Evolutionary conservation across 2,113 vertebrate genomes (phyloP).

Genomic region (Salvelinus alpinus): DNA sequence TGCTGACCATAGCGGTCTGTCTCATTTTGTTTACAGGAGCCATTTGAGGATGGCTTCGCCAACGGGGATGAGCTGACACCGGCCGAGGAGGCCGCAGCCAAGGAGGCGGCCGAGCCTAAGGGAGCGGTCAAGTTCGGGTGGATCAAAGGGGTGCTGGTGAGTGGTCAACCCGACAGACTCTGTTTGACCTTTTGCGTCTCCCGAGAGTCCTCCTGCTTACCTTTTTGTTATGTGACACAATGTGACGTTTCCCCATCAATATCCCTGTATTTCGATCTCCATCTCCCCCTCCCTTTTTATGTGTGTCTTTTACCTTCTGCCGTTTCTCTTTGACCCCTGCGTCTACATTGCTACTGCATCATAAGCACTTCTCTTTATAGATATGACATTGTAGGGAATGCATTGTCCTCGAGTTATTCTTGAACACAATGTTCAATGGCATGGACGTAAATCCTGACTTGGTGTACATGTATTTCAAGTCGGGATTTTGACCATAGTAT

Average conservation of each 20-base stretch:
- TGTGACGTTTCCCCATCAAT: no score
- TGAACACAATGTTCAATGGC: background rate
- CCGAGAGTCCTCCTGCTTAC: no score
- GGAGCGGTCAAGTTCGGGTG: conserved; percentile 97
- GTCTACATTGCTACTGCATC: no score
- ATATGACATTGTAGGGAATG: background rate
- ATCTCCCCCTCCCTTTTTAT: no score
- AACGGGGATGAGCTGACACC: conserved; percentile 94
- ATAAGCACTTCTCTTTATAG: background rate
- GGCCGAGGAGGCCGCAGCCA: conserved; percentile 85
- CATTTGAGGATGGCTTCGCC: conserved; percentile 95
- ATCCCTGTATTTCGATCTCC: no score
- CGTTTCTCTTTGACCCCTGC: no score
- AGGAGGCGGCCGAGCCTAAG: conserved; percentile 87
- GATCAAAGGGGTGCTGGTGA: conserved; percentile 97
- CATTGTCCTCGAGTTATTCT: background rate
- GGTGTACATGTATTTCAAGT: no score
- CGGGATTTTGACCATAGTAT: no score
- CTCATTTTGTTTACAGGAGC: conserved; percentile 76
- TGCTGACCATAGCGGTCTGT: background rate
- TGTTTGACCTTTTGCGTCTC: no score
- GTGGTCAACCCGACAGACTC: conserved; percentile 35
- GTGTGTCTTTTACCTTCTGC: no score
- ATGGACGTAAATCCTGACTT: no score
- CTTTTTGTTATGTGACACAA: no score